These are phyloP conservation scores for Oreochromis grahami DNA, from an alignment of 2,797 vertebrate genomes.

Conservation along the genomic window DNA sequence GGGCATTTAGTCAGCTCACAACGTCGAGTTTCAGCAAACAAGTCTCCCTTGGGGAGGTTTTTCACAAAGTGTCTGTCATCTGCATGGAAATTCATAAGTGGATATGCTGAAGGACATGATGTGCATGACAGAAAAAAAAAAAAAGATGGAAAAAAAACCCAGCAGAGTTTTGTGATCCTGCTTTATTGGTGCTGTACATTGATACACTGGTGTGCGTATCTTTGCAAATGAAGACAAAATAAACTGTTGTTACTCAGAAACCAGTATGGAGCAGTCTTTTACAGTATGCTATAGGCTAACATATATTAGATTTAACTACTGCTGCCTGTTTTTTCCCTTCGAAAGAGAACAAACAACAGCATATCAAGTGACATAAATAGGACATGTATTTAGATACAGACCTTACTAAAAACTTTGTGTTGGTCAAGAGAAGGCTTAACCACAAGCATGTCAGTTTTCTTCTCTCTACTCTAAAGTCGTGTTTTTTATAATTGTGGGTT, in stretches of 20 bases:
- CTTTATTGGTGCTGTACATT: slow-evolving; percentile 16
- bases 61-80: slow-evolving; percentile 10
- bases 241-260: background rate
- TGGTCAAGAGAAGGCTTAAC: background rate
- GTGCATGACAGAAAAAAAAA: background rate
- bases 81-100: slow-evolving; percentile 42
- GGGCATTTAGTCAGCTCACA: slow-evolving; percentile 1
- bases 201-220: background rate
- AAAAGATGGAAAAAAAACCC: background rate
- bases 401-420: background rate
- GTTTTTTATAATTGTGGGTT: background rate
- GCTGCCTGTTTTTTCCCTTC: background rate
- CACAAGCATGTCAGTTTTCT: background rate
- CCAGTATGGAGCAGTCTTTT: background rate
- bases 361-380: background rate
- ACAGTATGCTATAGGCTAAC: background rate
- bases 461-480: background rate
- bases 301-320: background rate
- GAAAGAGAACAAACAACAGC: background rate
- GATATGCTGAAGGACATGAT: slow-evolving; percentile 37
- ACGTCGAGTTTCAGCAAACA: background rate
- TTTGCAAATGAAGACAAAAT: slow-evolving; percentile 10
- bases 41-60: background rate
- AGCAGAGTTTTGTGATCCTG: slow-evolving; percentile 9
- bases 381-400: background rate